Conservation (phyloP, 2,888 invertebrate genomes). For the Drosophila infuscata region DNA sequence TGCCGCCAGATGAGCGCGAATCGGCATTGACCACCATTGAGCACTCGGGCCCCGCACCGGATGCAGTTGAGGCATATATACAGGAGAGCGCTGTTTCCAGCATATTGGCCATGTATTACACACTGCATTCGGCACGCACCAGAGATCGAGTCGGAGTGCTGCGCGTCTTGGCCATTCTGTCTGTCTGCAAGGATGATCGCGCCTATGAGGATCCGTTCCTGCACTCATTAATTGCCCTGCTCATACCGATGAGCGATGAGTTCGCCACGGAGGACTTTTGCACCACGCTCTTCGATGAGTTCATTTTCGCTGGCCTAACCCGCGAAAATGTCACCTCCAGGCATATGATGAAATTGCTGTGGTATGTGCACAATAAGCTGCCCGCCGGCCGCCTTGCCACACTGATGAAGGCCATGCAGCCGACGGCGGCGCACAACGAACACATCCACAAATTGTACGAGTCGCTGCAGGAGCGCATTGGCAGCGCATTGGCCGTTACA, state of each 20-base stretch:
- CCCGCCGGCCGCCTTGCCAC: conserved; percentile 87
- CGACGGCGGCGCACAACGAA: conserved; percentile 92
- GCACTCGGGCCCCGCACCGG: conserved; percentile 96
- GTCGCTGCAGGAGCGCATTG: conserved; percentile 91
- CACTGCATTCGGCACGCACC: conserved; percentile 93
- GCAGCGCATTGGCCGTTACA: conserved; percentile 76
- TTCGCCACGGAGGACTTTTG: conserved; percentile 97
- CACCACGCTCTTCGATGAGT: conserved; percentile 97
- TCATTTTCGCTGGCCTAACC: conserved; percentile 95
- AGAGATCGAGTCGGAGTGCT: conserved; percentile 93
- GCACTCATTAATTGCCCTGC: conserved; percentile 92
- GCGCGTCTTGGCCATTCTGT: conserved; percentile 94
- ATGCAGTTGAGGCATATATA: conserved; percentile 96
- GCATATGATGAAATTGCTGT: conserved; percentile 95
- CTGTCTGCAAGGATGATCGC: conserved; percentile 95
- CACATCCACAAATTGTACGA: conserved; percentile 93
- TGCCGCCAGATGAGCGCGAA: conserved; percentile 96
- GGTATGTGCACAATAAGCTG: conserved; percentile 93
- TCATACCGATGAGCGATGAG: conserved; percentile 96
- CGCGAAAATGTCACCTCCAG: conserved; percentile 94
- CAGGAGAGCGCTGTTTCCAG: conserved; percentile 96
- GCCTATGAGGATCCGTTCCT: conserved; percentile 98
- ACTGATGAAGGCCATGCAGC: conserved; percentile 86
- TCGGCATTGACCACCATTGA: conserved; percentile 97
- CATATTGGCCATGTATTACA: conserved; percentile 97